phyloP scores from a whole-genome alignment of 2,113 vertebrate species.

The Promerops cafer region DNA sequence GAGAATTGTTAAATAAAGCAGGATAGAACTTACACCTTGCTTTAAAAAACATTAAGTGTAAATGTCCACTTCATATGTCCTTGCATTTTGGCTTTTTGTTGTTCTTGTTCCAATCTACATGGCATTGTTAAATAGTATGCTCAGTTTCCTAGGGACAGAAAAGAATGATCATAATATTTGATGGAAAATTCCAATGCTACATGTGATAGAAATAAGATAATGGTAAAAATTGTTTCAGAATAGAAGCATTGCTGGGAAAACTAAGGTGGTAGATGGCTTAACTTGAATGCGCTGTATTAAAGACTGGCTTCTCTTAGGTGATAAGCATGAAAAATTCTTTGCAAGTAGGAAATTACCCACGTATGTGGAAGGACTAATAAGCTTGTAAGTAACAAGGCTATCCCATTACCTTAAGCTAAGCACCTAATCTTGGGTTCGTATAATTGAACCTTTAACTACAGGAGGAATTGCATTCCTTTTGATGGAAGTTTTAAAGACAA shows the following conservation, averaged over 20 bases:
- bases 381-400: not conserved
- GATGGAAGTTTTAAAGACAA: not conserved
- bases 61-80: not conserved
- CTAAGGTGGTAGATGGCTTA: not conserved
- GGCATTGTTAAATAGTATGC: not conserved
- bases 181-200: not conserved
- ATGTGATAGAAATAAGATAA: not conserved
- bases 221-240: not conserved
- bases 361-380: not conserved
- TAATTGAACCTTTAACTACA: not conserved
- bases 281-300: not conserved
- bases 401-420: not conserved
- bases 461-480: not conserved
- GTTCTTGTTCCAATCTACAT: not conserved
- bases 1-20: not conserved
- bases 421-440: not conserved
- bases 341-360: not conserved
- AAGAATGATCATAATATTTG: not conserved
- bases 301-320: not conserved
- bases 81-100: not conserved
- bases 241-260: not conserved
- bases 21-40: not conserved
- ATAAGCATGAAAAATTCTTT: not conserved
- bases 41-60: not conserved
- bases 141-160: not conserved